Evolutionary conservation across 2,888 invertebrate genomes (phyloP), one percentile per base, ranked within the genome.

Genomic region (Mongoloraphidia duomilia): DNA sequence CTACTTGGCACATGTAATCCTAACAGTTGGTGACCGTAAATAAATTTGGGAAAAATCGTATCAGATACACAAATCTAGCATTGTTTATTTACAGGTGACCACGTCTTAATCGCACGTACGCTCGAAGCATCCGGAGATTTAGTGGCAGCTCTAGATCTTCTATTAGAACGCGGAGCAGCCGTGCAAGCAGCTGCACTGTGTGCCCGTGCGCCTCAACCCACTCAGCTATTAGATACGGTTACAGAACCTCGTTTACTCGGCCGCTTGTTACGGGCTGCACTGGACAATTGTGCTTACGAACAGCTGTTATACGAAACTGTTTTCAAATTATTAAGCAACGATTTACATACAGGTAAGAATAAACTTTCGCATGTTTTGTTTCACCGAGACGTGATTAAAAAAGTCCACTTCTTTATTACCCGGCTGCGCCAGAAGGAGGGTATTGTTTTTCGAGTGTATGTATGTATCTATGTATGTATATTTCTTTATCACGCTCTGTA

Each of bases 201-300:
- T 58, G 68, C 72, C 47, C 74, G 75, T 14, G 74, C 75, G 42
- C 73, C 73, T 34, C 72, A 75, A 53, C 64, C 79, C 9, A 70
- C 76, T 1, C 73, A 74, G 53, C 68, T 80, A 40, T 66, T 80
- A 26, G 77, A 79, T 56, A 65, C 78, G 41, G 75, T 80, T 44
- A 69, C 73, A 50, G 69, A 71, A 53, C 74, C 73, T 26, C 77
- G 72, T 53, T 78, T 79, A 59, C 79, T 80, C 17, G 79, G 80
- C 61, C 72, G 71, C 54, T 65, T 79, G 39, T 59, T 79, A 37
- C 68, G 74, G 65, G 80, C 79, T 47, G 85, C 89, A 73, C 67
- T 88, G 53, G 79, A 80, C 13, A 85, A 86, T 58, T 86, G 84
- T 52, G 75, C 77, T 36, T 84, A 84, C 60, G 85, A 89, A 63